These are phyloP conservation scores for Oncopeltus fasciatus DNA, from an alignment of 1,140 invertebrate species.

Conservation along the genomic window DNA sequence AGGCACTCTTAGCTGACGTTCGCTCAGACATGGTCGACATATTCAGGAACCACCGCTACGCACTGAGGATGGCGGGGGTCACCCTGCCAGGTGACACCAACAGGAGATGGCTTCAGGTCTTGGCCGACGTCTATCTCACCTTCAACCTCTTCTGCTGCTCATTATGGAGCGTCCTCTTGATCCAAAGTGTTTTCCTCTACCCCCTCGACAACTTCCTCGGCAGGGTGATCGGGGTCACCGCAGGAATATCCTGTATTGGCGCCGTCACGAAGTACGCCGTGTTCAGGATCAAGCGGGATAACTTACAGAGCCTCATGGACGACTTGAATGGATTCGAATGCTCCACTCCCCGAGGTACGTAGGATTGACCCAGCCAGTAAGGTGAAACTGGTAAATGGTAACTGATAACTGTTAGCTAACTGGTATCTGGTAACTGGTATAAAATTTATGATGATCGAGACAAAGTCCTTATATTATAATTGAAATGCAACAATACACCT, in stretches of 20 bases:
- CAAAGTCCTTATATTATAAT: no score
- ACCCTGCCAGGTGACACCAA: background rate
- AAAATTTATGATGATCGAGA: no score
- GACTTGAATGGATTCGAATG: background rate
- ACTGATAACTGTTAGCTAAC: no score
- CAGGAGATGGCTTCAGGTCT: background rate
- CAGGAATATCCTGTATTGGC: background rate
- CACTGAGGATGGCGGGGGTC: background rate
- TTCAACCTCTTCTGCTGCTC: background rate
- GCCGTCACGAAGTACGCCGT: background rate
- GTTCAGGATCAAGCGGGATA: background rate
- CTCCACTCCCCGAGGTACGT: background rate
- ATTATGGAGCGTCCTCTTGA: background rate
- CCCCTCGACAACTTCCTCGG: background rate
- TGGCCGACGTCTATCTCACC: background rate
- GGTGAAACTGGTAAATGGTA: no score
- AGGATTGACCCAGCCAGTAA: background rate
- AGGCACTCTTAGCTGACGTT: no score
- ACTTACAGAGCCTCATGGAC: background rate
- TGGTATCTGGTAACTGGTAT: no score
- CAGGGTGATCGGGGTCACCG: background rate
- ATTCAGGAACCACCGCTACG: background rate
- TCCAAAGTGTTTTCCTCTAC: background rate
- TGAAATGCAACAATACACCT: no score
- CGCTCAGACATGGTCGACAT: no score